Base-by-base conservation (phyloP, 1,140 invertebrate genomes). In the Hyphantria cunea region DNA sequence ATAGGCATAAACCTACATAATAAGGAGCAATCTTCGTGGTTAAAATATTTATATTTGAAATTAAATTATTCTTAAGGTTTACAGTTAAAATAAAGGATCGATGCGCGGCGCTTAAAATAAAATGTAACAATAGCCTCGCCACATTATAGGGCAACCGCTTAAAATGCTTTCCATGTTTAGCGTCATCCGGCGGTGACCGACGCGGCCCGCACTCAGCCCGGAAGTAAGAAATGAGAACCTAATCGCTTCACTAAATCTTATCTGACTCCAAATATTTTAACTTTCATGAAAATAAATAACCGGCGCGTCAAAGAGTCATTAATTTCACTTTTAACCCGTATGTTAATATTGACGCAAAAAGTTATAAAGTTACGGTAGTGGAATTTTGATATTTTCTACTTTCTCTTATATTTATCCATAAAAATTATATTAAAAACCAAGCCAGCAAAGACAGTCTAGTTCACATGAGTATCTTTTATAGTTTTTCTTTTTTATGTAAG, bases 161-260 rank as follows among this genome's bases (percentile, higher is more conserved):
- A 90, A 90, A 90, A 90, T 89, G 86, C 86, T 90, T 90, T 90
- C 74, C 87, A 76, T 90, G 87, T 90, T 77, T 63, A 64, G 70
- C 66, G 63, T 70, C 80, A 78, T 90, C 84, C 85, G 86, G 74
- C 83, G 86, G 72, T 66, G 70, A 74, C 72, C 70, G 68, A 41
- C 55, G 56, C 59, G 54, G 56, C 45, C 66, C 63, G 65, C 70
- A 56, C 53, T 53, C 64, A 44, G 66, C 66, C 76, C 82, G 85
- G 85, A 90, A 90, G 80, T 80, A 78, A 78, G 75, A 75, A 72
- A 77, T 72, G 70, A 69, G 63, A 70, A 66, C 62, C 53, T 76
- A 81, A 81, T 76, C 70, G 72, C 60, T 63, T 56, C n/a, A 47
- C 52, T 66, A 17, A 31, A 59, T 50, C 56, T 79, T 79, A 81